Evolutionary conservation across 2,113 vertebrate species (phyloP).

Genomic region (Pelvicachromis taeniatus): DNA sequence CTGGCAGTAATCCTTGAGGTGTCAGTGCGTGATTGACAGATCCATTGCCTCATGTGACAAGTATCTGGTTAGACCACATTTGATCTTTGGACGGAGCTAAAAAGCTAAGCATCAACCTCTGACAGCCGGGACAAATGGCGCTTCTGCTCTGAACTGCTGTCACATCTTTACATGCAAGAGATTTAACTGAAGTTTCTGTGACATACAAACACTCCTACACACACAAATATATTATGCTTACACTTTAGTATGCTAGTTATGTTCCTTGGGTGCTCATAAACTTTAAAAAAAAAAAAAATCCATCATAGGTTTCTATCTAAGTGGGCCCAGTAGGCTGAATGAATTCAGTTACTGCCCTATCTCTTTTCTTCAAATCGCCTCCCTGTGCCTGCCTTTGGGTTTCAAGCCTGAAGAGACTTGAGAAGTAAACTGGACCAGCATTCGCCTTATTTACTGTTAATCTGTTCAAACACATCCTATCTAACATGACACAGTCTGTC

Average conservation of each 20-base stretch:
- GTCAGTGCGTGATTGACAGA: conserved; percentile 43
- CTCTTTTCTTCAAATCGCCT: conserved; percentile 20
- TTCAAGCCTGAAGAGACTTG: not conserved
- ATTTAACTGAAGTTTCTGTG: not conserved
- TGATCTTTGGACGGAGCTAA: conserved; percentile 31
- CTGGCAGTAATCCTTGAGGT: conserved; percentile 26
- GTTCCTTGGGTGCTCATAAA: conserved; percentile 10
- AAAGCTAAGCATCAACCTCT: conserved; percentile 19
- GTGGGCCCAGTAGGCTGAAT: conserved; percentile 1
- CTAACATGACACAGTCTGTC: not conserved
- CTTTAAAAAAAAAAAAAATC: not conserved
- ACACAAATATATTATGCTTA: not conserved
- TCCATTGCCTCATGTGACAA: conserved; percentile 50
- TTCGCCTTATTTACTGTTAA: conserved; percentile 32
- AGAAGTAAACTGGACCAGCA: not conserved
- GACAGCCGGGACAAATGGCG: conserved; percentile 30
- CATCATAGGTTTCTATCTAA: conserved; percentile 5
- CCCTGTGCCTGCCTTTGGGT: conserved; percentile 9
- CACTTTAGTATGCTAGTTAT: conserved; percentile 4
- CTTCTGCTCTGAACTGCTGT: conserved; percentile 2
- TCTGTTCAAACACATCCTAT: conserved; percentile 4
- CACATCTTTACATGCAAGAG: not conserved
- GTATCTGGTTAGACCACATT: conserved; percentile 37
- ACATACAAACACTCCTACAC: not conserved
- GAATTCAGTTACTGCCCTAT: conserved; percentile 12